Evolutionary conservation across 2,888 invertebrate genomes (phyloP).

Genomic region (Coelogynopora nodosa): DNA sequence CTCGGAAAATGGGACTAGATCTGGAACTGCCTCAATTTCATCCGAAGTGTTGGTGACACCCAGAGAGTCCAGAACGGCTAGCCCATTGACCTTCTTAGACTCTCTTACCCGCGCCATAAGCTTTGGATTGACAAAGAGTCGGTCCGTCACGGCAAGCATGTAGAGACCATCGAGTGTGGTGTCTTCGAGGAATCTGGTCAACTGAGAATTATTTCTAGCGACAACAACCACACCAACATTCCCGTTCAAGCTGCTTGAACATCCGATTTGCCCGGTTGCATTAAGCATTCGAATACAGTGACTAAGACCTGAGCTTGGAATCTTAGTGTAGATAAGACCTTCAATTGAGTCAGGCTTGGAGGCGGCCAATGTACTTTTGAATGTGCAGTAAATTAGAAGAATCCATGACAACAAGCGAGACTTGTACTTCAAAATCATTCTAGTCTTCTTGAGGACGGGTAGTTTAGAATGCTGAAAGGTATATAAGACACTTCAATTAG

Average conservation of each 20-base stretch:
- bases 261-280: constrained; percentile 6
- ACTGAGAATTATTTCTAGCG: background rate
- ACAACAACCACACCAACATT: constrained; percentile 37
- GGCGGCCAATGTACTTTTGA: too few species aligned
- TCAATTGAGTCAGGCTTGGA: background rate
- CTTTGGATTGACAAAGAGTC: background rate
- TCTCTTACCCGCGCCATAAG: background rate
- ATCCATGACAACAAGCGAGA: too few species aligned
- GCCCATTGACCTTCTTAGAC: background rate
- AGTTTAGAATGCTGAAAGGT: too few species aligned
- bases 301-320: background rate
- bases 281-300: constrained; percentile 31
- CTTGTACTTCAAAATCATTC: too few species aligned
- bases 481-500: too few species aligned
- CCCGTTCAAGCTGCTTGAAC: constrained; percentile 15
- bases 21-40: background rate
- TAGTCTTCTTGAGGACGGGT: too few species aligned
- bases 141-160: background rate
- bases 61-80: constrained; percentile 11
- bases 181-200: background rate
- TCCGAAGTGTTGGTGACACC: background rate
- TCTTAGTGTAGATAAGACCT: background rate
- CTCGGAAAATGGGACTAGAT: constrained; percentile 7
- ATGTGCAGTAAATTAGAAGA: too few species aligned
- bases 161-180: background rate